Base-by-base conservation (phyloP, 2,888 invertebrate genomes). In the Sussaba pulchella region DNA sequence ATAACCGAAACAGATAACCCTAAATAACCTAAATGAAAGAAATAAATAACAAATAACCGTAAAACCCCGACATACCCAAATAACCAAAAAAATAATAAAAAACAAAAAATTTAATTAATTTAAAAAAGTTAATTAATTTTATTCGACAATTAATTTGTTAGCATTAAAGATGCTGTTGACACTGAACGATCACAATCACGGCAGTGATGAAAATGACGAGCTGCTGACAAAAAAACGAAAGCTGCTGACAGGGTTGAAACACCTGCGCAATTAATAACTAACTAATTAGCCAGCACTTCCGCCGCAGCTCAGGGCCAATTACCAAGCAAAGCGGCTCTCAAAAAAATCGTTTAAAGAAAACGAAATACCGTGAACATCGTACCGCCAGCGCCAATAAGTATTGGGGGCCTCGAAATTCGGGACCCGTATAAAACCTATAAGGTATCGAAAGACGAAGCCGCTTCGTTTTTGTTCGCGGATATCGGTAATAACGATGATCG, bases 401-500 rank as follows among this genome's bases (percentile, higher is more conserved):
- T 79, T 1, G 45, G 17, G 19, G 24, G 50, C n/a, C 67, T 69
- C 1, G 63, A 63, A n/a, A 54, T 78, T 5, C 73, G 73, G 0
- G 79, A 74, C 8, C 17, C 45, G 2, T 69, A 74, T n/a, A 67
- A 24, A 41, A 12, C 45, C 4, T 79, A 79, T 17, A 24, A 26
- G 1, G 36, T 70, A 17, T 57, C 64, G 36, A 59, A 52, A 2
- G 43, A 36, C 1, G 39, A 70, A 24, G 64, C 52, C 1, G 70
- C 75, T 24, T n/a, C 0, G 10, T 75, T 74, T 64, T 64, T 79
- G 31, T 57, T 79, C 39, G 74, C 61, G 9, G 78, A 79, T 39
- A 74, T 69, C 19, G 69, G 69, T 19, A 74, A 69, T 10, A 57
- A 50, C 8, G 69, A 41, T n/a, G 45, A 70, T 41, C 52, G 74